phyloP scores from a whole-genome alignment of 2,113 vertebrate species.

The Myiozetetes cayanensis region DNA sequence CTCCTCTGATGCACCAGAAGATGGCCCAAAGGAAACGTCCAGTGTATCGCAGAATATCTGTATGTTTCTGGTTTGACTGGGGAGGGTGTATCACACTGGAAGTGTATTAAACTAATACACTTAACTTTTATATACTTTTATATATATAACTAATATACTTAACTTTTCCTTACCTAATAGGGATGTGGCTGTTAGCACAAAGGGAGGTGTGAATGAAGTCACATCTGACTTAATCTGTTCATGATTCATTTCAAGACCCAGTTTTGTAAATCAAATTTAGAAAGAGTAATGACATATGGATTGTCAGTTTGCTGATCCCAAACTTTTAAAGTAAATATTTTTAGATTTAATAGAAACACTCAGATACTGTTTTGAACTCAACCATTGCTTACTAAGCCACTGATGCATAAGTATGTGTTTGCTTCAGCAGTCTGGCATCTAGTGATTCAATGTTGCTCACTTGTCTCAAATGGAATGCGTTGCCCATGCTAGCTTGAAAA shows the following conservation, averaged over 20 bases:
- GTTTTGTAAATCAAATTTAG: not conserved
- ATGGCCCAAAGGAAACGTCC: constrained; percentile 59
- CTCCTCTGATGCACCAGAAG: constrained; percentile 47
- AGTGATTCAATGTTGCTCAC: not conserved
- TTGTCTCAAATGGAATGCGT: not conserved
- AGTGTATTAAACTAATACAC: not conserved
- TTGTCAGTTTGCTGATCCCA: not conserved
- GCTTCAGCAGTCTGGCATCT: not conserved
- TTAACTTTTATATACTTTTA: not conserved
- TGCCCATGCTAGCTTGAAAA: not conserved
- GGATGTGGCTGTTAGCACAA: not conserved
- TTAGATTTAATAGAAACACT: not conserved
- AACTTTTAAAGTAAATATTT: not conserved
- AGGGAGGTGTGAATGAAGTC: not conserved
- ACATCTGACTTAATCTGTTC: not conserved
- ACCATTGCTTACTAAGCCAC: not conserved
- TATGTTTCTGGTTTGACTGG: constrained; percentile 63
- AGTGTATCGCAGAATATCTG: constrained; percentile 74
- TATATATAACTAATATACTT: not conserved
- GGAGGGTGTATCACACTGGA: not conserved
- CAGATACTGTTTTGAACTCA: not conserved
- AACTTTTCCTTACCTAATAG: not conserved
- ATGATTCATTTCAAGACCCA: not conserved
- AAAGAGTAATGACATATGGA: rapidly evolving
- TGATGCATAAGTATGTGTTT: not conserved